Evolutionary conservation across 1,140 invertebrate species (phyloP), one percentile per base, ranked within the genome.

Genomic region (Rhopalosiphum padi): DNA sequence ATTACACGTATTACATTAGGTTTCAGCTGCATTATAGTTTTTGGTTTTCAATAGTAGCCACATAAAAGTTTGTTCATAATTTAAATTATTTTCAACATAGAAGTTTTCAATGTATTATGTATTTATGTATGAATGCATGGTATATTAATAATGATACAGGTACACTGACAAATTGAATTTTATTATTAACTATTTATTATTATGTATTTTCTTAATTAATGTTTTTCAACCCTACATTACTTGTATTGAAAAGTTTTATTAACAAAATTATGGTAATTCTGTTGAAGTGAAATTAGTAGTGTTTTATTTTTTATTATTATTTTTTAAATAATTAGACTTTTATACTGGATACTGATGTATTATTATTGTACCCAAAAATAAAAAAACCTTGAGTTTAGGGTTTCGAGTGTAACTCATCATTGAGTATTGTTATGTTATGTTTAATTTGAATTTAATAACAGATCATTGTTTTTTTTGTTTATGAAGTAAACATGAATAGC

Each of bases 121-220:
- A 77, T n/a, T 77, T 77, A 77, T 77, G 15, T n/a, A 77, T n/a
- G n/a, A 77, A 77, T n/a, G n/a, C n/a, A 77, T 68, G 30, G 30
- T 68, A n/a, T 68, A n/a, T 11, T 77, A 77, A 77, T 77, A 77
- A 77, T 35, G n/a, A n/a, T 77, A 77, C 0, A 51, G 48, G 15
- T 77, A 18, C 60, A 77, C 60, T n/a, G n/a, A 77, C 60, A 68
- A 68, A 68, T 68, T 68, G 0, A 68, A 68, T 68, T 68, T 68
- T 68, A 68, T 68, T 68, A 68, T 68, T 68, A 68, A 68, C n/a
- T 77, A 77, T 77, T n/a, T 77, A 77, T 18, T 77, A n/a, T 68
- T 68, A 68, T 68, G 60, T 68, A 68, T 5, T 68, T 68, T 68
- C 30, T 68, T n/a, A 68, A 68, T n/a, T 68, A 77, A 68, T n/a